These are phyloP conservation scores for Hippocampus mohnikei DNA, from an alignment of 2,113 vertebrate species.

Conservation along the genomic window DNA sequence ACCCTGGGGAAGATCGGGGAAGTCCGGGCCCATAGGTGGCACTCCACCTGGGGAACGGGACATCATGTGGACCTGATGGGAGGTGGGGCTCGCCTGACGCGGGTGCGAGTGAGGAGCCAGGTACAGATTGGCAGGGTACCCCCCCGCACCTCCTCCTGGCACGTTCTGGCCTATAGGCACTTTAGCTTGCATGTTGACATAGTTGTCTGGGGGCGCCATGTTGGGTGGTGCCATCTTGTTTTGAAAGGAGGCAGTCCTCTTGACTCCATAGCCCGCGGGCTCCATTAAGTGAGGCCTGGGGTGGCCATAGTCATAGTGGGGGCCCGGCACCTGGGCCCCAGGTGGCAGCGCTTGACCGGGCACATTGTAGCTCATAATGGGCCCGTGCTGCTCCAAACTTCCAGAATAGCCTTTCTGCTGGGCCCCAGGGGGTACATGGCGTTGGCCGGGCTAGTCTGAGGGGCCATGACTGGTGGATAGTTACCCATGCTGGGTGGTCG, in stretches of 20 bases:
- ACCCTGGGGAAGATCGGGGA: constrained; percentile 81
- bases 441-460: constrained; percentile 62
- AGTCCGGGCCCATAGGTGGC: constrained; percentile 75
- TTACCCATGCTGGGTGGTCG: constrained; percentile 74
- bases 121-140: constrained; percentile 79
- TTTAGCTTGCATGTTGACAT: constrained; percentile 81
- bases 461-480: constrained; percentile 71
- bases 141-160: constrained; percentile 64
- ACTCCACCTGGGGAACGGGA: constrained; percentile 74
- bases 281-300: constrained; percentile 83
- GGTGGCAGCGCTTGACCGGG: constrained; percentile 78
- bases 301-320: constrained; percentile 81
- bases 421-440: constrained; percentile 70
- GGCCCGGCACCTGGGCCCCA: constrained; percentile 69
- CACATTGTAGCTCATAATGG: constrained; percentile 81
- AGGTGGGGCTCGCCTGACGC: constrained; percentile 83
- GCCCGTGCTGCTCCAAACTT: constrained; percentile 74
- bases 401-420: constrained; percentile 82
- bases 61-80: constrained; percentile 86
- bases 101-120: constrained; percentile 81
- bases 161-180: constrained; percentile 75
- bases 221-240: constrained; percentile 79
- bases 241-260: constrained; percentile 93
- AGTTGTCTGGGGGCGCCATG: constrained; percentile 72
- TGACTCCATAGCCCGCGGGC: constrained; percentile 81